A percentile compares a stretch with the other conserved stretches of the same genome.
Evolutionary conservation across 2,797 vertebrate species (phyloP).

Genomic region (Alexandromys oeconomus): DNA sequence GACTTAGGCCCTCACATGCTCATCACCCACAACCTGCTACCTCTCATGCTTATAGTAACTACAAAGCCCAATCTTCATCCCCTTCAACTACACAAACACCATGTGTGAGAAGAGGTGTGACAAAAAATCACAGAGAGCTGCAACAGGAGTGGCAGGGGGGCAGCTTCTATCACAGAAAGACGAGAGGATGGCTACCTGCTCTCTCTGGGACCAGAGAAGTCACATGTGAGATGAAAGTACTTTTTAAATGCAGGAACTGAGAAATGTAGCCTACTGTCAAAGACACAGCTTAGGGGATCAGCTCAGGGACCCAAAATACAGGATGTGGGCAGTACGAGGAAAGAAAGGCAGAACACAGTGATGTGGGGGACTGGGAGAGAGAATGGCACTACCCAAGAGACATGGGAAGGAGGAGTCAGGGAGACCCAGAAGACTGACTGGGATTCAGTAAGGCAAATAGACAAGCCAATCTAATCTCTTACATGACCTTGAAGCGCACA

Average conservation of each 20-base stretch:
- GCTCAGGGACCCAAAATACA: neutral
- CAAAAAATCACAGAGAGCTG: neutral
- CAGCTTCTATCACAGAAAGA: neutral
- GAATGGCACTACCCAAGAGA: neutral
- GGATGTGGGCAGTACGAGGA: rapidly evolving
- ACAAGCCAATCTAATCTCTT: neutral
- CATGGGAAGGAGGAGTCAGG: neutral
- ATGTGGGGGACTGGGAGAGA: neutral
- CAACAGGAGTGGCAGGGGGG: rapidly evolving
- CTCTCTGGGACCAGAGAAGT: neutral
- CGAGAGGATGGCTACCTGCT: neutral
- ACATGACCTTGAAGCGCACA: neutral
- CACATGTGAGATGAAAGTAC: neutral
- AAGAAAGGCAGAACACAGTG: neutral
- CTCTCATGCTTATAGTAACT: rapidly evolving
- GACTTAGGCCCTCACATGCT: rapidly evolving
- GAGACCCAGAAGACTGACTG: neutral
- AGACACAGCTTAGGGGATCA: neutral
- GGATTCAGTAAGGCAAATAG: neutral
- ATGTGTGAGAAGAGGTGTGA: rapidly evolving
- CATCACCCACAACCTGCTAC: neutral
- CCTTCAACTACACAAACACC: neutral
- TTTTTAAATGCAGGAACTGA: neutral
- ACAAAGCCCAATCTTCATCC: neutral
- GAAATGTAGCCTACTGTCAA: neutral